These are phyloP conservation scores for Isichthys henryi DNA, from an alignment of 2,113 vertebrate species.

Conservation along the genomic window DNA sequence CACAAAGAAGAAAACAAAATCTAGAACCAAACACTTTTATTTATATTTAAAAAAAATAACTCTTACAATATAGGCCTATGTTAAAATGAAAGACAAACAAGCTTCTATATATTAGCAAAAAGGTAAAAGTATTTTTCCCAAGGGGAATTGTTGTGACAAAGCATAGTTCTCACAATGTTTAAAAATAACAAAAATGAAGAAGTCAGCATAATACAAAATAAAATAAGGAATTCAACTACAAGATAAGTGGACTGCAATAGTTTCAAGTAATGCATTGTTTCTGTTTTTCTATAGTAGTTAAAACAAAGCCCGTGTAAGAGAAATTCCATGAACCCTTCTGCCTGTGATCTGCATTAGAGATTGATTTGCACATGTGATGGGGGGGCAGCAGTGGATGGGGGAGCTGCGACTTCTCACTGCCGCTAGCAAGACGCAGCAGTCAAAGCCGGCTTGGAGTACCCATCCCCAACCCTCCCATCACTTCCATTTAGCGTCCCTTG, in stretches of 20 bases:
- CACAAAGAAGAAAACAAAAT: background rate
- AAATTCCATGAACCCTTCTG: background rate
- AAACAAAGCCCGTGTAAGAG: background rate
- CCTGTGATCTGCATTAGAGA: background rate
- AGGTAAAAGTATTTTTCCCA: background rate
- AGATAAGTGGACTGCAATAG: background rate
- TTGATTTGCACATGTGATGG: background rate
- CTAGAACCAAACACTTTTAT: background rate
- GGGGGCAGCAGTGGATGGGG: background rate
- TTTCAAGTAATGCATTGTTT: background rate
- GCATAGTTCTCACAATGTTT: background rate
- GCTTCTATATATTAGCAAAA: background rate
- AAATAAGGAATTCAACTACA: background rate
- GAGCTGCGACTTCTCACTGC: background rate
- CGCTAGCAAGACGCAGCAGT: constrained; percentile 25
- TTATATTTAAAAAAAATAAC: no score
- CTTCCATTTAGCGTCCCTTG: constrained; percentile 62
- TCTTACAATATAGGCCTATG: background rate
- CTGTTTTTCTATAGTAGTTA: background rate
- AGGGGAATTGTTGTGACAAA: background rate
- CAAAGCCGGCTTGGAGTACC: constrained; percentile 32
- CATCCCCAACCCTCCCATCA: constrained; percentile 55
- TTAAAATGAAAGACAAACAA: background rate
- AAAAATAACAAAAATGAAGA: background rate
- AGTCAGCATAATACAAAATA: background rate